These are phyloP conservation scores for Drosophila azteca DNA, from an alignment of 1,140 invertebrate species.

Conservation along the genomic window DNA sequence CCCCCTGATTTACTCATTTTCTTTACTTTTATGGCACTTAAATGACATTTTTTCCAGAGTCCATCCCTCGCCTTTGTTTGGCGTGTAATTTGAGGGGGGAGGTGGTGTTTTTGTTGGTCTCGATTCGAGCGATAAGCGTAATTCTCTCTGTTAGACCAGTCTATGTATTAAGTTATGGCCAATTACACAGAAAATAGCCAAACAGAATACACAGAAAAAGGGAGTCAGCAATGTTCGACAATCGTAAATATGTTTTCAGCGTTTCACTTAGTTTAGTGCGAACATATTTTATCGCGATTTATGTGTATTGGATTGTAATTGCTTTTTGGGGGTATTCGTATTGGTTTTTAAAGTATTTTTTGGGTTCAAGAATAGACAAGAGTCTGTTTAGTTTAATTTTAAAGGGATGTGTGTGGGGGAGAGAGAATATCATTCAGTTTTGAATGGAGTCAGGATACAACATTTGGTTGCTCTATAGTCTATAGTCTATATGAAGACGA, in stretches of 20 bases:
- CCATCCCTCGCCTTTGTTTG: constrained; percentile 37
- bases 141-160: constrained; percentile 52
- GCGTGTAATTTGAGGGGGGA: constrained; percentile 59
- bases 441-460: too few species aligned
- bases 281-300: constrained; percentile 29
- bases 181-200: constrained; percentile 56
- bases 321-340: not conserved
- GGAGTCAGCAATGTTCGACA: constrained; percentile 39
- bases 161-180: constrained; percentile 60
- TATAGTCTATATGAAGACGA: too few species aligned
- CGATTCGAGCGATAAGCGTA: constrained; percentile 71
- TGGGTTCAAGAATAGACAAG: too few species aligned
- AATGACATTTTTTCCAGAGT: constrained; percentile 48
- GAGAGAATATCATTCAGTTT: too few species aligned
- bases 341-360: too few species aligned
- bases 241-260: constrained; percentile 13
- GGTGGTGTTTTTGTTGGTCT: constrained; percentile 31
- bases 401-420: too few species aligned
- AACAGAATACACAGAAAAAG: constrained; percentile 7
- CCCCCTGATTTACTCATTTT: constrained; percentile 77
- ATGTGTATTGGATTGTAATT: constrained; percentile 24
- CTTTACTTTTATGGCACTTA: constrained; percentile 75
- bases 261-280: constrained; percentile 36
- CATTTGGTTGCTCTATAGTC: too few species aligned
- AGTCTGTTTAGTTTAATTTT: too few species aligned